Percentiles rank a stretch among this genome's conserved stretches.
phyloP scores from a whole-genome alignment of 2,888 invertebrate species.

The Drosophila ezoana region DNA sequence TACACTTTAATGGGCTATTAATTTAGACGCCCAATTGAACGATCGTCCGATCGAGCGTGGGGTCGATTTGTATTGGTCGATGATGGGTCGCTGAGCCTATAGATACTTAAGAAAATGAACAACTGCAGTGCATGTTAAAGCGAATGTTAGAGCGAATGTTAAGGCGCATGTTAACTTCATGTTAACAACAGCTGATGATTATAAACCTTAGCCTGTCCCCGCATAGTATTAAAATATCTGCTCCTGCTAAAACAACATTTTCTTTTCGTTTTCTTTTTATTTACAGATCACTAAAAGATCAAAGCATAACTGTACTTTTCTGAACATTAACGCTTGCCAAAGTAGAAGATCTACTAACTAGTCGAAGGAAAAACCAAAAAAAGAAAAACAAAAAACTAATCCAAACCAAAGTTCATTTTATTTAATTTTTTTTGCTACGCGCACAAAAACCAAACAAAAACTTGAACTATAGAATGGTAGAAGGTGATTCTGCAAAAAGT shows the following conservation, averaged over 20 bases:
- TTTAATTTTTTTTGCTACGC: constrained; percentile 72
- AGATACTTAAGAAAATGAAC: too few species aligned
- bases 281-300: constrained; percentile 77
- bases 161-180: not conserved
- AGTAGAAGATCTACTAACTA: constrained; percentile 13
- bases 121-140: not conserved
- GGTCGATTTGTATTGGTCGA: constrained; percentile 31
- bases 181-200: too few species aligned
- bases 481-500: constrained; percentile 93
- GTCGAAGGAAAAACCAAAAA: constrained; percentile 17
- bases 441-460: constrained; percentile 81
- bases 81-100: too few species aligned
- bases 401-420: constrained; percentile 39
- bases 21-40: constrained; percentile 60
- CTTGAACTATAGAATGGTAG: constrained; percentile 94
- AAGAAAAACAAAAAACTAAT: not conserved
- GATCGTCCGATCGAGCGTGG: constrained; percentile 34
- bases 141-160: not conserved
- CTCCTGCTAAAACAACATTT: not conserved
- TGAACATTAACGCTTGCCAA: constrained; percentile 50
- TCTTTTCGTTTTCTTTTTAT: not conserved
- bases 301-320: constrained; percentile 55
- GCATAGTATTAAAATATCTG: not conserved
- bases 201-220: too few species aligned
- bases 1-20: constrained; percentile 58